Evolutionary conservation across 2,797 vertebrate species (phyloP).

Genomic region (Pterois miles): DNA sequence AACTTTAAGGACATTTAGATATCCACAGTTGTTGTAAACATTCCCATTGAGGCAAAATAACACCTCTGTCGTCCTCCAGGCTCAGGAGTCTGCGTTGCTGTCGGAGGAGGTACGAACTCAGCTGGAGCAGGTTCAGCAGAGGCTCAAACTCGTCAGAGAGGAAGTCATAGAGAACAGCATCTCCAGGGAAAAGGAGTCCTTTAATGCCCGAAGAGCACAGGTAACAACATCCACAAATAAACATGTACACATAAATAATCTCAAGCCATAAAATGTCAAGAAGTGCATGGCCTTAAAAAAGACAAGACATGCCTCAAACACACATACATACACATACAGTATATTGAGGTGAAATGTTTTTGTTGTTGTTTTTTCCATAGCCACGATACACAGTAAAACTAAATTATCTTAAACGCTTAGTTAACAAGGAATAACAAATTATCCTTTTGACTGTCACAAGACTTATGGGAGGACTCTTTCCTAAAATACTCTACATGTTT

Average conservation of each 20-base stretch:
- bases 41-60: neutral
- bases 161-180: constrained; percentile 97
- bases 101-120: constrained; percentile 92
- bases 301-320: neutral
- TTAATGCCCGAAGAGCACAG: constrained; percentile 95
- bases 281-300: neutral
- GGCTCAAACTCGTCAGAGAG: constrained; percentile 90
- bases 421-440: neutral
- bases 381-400: neutral
- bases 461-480: neutral
- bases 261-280: neutral
- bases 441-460: neutral
- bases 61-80: constrained; percentile 67
- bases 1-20: neutral
- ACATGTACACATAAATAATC: neutral
- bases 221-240: constrained; percentile 62
- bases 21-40: neutral
- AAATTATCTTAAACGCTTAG: neutral
- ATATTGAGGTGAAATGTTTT: neutral
- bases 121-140: constrained; percentile 92
- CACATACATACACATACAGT: neutral
- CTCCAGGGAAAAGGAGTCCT: constrained; percentile 95
- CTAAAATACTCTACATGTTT: neutral
- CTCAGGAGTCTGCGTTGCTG: constrained; percentile 91
- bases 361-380: neutral